Conservation (phyloP, 2,888 invertebrate genomes). For the Hemicrepidius hirtus region DNA sequence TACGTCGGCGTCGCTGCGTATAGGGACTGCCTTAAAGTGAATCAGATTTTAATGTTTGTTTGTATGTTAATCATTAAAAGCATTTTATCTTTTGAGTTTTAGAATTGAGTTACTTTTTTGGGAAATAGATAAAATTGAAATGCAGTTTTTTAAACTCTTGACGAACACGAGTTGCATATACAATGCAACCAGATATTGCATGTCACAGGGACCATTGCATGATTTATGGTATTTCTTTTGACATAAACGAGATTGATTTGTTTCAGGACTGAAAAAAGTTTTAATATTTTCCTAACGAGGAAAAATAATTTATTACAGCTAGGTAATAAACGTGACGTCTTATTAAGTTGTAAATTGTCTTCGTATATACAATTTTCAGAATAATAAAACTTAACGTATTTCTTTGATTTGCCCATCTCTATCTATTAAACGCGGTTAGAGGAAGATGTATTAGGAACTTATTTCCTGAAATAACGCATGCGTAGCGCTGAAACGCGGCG, state of each 20-base stretch:
- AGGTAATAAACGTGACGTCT: not conserved
- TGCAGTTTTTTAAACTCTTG: constrained; percentile 22
- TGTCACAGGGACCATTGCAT: constrained; percentile 18
- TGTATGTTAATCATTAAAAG: no score
- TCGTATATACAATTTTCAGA: not conserved
- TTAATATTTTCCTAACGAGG: constrained; percentile 1
- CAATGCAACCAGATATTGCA: constrained; percentile 30
- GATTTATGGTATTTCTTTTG: constrained; percentile 16
- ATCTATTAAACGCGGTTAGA: not conserved
- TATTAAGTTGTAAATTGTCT: constrained; percentile 6
- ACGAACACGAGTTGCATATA: constrained; percentile 13
- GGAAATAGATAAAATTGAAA: no score
- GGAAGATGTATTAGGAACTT: constrained; percentile 15
- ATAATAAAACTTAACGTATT: not conserved
- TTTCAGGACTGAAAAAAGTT: constrained; percentile 6
- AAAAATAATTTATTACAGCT: not conserved
- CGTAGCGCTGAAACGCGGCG: constrained; percentile 49
- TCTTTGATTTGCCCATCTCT: not conserved
- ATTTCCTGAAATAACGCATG: constrained; percentile 50
- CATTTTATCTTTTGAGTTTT: no score
- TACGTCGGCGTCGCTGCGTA: no score
- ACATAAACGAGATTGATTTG: constrained; percentile 22
- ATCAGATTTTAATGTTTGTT: no score
- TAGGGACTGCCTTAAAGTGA: no score
- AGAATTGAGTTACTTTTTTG: no score